phyloP scores from a whole-genome alignment of 2,113 vertebrate genomes.

The Cettia cetti region DNA sequence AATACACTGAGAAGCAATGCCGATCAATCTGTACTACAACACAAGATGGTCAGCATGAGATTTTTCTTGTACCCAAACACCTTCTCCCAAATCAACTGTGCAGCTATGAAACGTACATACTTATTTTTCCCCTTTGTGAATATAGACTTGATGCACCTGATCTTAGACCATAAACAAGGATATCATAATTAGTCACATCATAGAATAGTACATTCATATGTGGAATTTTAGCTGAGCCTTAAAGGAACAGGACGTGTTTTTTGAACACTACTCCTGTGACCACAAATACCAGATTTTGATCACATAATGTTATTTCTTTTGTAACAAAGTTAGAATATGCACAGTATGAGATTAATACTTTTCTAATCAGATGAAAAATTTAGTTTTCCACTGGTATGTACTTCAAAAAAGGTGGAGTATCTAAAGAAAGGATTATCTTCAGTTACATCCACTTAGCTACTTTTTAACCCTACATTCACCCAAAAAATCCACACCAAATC shows the following conservation, averaged over 20 bases:
- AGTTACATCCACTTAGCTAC: not conserved
- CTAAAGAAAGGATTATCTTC: not conserved
- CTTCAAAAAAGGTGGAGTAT: not conserved
- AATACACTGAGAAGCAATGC: not conserved
- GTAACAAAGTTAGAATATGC: not conserved
- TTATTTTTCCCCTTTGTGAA: not conserved
- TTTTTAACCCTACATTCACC: not conserved
- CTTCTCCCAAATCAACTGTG: not conserved
- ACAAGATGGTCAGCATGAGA: not conserved
- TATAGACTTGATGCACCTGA: not conserved
- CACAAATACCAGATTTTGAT: not conserved
- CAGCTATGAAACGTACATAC: not conserved
- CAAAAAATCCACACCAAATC: not conserved
- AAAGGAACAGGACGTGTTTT: not conserved
- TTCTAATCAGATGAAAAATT: not conserved
- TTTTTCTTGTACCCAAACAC: not conserved
- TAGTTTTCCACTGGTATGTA: not conserved
- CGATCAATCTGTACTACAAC: not conserved
- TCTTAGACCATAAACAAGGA: not conserved
- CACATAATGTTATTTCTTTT: not conserved
- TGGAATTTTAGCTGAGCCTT: not conserved
- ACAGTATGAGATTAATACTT: not conserved
- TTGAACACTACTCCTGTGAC: not conserved
- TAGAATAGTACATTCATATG: not conserved
- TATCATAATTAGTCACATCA: not conserved